Evolutionary conservation across 2,797 vertebrate species (phyloP), one percentile per base, ranked within the genome.

Genomic region (Clamator glandarius): DNA sequence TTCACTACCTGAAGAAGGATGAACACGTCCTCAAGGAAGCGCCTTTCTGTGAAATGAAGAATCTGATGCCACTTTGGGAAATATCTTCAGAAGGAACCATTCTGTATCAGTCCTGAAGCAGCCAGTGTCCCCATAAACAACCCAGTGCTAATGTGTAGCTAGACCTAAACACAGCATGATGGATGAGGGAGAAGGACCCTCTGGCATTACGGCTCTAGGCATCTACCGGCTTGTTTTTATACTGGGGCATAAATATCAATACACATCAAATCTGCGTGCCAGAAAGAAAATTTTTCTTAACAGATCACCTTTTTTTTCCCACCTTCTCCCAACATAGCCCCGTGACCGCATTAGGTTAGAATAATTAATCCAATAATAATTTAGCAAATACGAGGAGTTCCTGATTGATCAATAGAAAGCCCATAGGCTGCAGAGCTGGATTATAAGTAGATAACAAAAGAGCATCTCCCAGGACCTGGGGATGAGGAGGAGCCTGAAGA

Each of bases 81-180:
- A 15, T 12, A 36, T 15, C 35, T 33, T 44, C 21, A 58, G 24
- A 25, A 46, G 2, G 7, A 11, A 19, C 67, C 15, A 11, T 21
- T n/a, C 63, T 10, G 21, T 8, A 7, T 18, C 51, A 25, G 61
- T 28, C 51, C 58, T 24, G 33, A 3, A 46, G 41, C 50, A n/a
- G 58, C 18, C 33, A 28, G 31, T 0, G 0, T 8, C 8, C 51
- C 59, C 20, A 19, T 21, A 33, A 41, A 42, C 5, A 74, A 50
- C 42, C 15, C 39, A 0, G 24, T 5, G 33, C 59, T 57, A 20
- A 70, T 1, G 4, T 9, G 28, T 3, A 31, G 62, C n/a, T 10
- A 15, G 46, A 52, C 29, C 31, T 39, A 29, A 33, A 16, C 17
- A 12, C 19, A 18, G 24, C 29, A 12, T 2, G 12, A 41, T 1